Evolutionary conservation across 2,888 invertebrate species (phyloP), one percentile per base, ranked within the genome.

Genomic region (Synergus itoensis): DNA sequence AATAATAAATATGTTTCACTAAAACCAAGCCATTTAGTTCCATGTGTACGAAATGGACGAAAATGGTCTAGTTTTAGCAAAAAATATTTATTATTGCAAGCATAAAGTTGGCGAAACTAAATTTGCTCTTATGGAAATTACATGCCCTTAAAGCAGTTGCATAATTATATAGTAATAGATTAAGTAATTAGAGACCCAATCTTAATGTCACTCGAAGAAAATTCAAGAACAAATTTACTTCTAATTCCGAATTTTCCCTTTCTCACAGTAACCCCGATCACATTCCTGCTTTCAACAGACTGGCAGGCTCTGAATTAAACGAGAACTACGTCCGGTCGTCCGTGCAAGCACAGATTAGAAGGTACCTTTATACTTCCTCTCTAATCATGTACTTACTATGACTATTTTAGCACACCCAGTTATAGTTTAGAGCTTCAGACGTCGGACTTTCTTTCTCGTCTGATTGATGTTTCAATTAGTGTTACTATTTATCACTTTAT

Each of bases 371-470:
- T 73, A n/a, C 53, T 48, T 12, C n/a, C 18, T 36, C 36, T 73
- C 7, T 76, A 76, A 76, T 63, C 11, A 45, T 62, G 28, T 62
- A 62, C 62, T 63, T 76, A 53, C 43, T 76, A 41, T 60, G 36
- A 62, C 41, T 62, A 76, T 41, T 76, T 76, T 11, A 76, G n/a
- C 41, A 14, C 43, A 36, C n/a, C 5, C 11, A 16, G 40, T 53
- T 73, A 48, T 28, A 36, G 0, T 73, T 53, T 16, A 73, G 21
- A 18, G 28, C n/a, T 9, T 53, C n/a, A 36, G 28, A 21, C 11
- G 8, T 36, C 48, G 1, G 48, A 48, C 53, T 73, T 73, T 73
- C 36, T 53, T 28, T n/a, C 28, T 0, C 1, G 14, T 53, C 53
- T 11, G 48, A 16, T 48, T 36, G 40, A 73, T 12, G n/a, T 14